phyloP scores from a whole-genome alignment of 2,113 vertebrate genomes.

The Genyomyrus donnyi region DNA sequence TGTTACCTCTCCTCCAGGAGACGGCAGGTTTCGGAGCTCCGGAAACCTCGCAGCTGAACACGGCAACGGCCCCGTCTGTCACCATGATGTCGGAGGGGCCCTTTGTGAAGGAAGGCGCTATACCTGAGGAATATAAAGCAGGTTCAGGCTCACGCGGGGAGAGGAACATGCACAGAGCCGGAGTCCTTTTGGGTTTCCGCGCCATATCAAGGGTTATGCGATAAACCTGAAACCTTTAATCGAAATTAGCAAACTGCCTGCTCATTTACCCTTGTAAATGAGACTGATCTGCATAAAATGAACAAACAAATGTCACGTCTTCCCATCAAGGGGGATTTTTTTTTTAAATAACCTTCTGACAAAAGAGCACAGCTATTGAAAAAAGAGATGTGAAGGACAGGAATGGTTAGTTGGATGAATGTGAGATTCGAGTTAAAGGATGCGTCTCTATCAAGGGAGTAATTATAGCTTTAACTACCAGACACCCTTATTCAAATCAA shows the following conservation, averaged over 20 bases:
- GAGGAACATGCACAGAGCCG: not conserved
- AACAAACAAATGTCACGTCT: not conserved
- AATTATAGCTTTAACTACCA: not conserved
- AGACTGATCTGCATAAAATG: not conserved
- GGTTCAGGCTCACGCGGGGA: not conserved
- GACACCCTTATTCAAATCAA: not conserved
- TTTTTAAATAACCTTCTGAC: not conserved
- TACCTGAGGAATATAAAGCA: slow-evolving; percentile 57
- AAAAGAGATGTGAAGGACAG: not conserved
- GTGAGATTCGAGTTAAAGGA: not conserved
- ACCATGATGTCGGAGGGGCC: slow-evolving; percentile 71
- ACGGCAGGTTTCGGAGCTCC: slow-evolving; percentile 85
- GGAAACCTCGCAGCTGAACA: slow-evolving; percentile 75
- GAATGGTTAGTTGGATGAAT: not conserved
- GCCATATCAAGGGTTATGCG: not conserved
- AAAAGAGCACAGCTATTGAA: not conserved
- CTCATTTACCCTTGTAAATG: not conserved
- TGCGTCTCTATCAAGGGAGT: not conserved
- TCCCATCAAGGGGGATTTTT: not conserved
- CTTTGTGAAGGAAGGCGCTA: slow-evolving; percentile 66
- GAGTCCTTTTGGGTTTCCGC: not conserved
- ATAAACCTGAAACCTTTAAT: not conserved
- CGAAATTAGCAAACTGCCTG: not conserved
- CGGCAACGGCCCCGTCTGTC: slow-evolving; percentile 71
- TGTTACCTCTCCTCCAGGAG: slow-evolving; percentile 81